Evolutionary conservation across 1,140 invertebrate species (phyloP), one percentile per base, ranked within the genome.

Genomic region (Scaptomyza montana): DNA sequence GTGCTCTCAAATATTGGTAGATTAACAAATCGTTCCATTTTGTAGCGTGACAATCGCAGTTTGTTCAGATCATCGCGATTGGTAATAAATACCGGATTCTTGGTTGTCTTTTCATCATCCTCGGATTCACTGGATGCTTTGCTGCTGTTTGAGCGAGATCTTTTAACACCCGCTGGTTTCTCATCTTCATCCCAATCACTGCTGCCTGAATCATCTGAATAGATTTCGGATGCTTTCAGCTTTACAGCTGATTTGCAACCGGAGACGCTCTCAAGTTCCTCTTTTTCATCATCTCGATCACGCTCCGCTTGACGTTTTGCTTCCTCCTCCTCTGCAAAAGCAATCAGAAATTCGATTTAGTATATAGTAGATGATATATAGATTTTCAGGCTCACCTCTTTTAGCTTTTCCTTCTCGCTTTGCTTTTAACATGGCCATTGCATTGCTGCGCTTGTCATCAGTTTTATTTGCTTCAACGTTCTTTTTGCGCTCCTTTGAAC

Each of bases 11-110:
- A 99, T 92, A 99, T 99, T 12, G 99, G 99, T 75, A 99, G 93
- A 93, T 99, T 98, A 13, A 99, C 97, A 92, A 99, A 98, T 78
- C 96, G 95, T 93, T 99, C 98, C 91, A 99, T 93, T 93, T 98
- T 99, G 91, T 97, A 95, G 78, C 98, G 95, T 28, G 98, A 98
- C 5, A 99, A 92, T 65, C 98, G 93, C 56, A 99, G 95, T 92
- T 96, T 96, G 90, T 96, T 96, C 7, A 99, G 92, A 78, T 99
- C 97, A 75, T 97, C 96, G 91, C 95, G 95, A 5, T 93, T 95
- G 56, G 94, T 94, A 2, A 98, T 95, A 79, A 94, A 96, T 47
- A 94, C 92, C 41, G 94, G 93, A 79, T 94, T 94, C 81, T 94
- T 95, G 30, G 84, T 89, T 5, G 82, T 67, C 62, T 92, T 92